Evolutionary conservation across 2,888 invertebrate genomes (phyloP), one percentile per base, ranked within the genome.

Genomic region (Brachyopa scutellaris): DNA sequence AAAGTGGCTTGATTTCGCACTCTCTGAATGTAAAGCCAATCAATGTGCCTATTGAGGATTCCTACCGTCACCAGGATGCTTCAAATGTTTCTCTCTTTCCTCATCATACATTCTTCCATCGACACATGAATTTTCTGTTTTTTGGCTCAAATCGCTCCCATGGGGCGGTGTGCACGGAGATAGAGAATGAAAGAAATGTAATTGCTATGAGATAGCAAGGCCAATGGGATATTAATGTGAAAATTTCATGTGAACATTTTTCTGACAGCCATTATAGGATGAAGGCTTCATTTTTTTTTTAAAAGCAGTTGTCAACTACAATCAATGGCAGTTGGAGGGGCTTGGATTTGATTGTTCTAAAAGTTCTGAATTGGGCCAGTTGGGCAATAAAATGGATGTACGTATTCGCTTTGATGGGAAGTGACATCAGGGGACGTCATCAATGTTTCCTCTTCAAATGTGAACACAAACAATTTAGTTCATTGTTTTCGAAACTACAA

Each of bases 1-100:
- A 74, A 70, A 80, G 80, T 80, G 74, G 51, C 59, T 64, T 42
- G 21, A 70, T 74, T 64, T 51, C 42, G 38, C 55, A 33, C 55
- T 19, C 55, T 19, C 26, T 19, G 69, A 62, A 36, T 51, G 55
- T 31, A 42, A 55, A 57, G 67, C 61, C 73, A 73, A 67, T 73
- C 53, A 67, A 55, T 59, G 40, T 21, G 15, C 61, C 67, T 69
- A 57, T 76, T 38, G 73, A 67, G 55, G 47, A 33, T 62, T 53
- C 3, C 26, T n/a, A n/a, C n/a, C n/a, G n/a, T n/a, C n/a, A 62
- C 31, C 40, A 7, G 38, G 45, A 53, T 47, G 47, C 49, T 57
- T 49, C 66, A 67, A 73, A 67, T 61, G 8, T 42, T 13, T 11
- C 8, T 31, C 21, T 59, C 40, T 26, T 6, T 7, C 8, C 4